Base-by-base conservation (phyloP, 2,113 vertebrate genomes). In the Chlorodrepanis virens region DNA sequence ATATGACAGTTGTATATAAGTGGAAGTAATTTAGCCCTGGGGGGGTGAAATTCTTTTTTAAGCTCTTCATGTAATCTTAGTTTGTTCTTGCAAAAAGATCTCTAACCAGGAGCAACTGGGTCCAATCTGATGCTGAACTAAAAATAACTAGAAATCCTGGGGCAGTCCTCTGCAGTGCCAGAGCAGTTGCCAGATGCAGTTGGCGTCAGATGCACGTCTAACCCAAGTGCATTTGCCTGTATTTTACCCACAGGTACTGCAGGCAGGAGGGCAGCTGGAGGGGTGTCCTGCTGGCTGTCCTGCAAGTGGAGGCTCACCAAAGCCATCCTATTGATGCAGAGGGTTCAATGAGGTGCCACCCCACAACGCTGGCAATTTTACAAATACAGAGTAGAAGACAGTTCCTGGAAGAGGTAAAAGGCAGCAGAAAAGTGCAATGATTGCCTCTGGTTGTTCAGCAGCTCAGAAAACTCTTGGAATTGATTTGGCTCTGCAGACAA, bases 31-130 rank as follows among this genome's bases (percentile, higher is more conserved):
- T 89, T 61, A 89, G 82, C 90, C 96, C 95, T 78, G 45, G 44
- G 94, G 94, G 92, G 89, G 65, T 80, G 87, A 83, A 96, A 96
- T 96, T 97, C 95, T 97, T 97, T 97, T 97, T 97, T 94, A 96
- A 97, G 96, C 87, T 90, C 67, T 93, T 96, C 83, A 72, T 94
- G 83, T 95, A 96, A 95, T 95, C 95, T 95, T 94, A 90, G 93
- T 83, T 97, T 86, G 94, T 95, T 97, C 94, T 83, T 97, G 95
- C 93, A 96, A 93, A 90, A 95, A 91, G 96, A 96, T 97, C 92
- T 94, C 96, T 97, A 96, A 96, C 96, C 93, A 96, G 87, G 67
- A 96, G 97, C 76, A 96, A 97, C 75, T 83, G 93, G 72, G 94
- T 90, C 75, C 89, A 91, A 94, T 88, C 93, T 84, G 92, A 96